Evolutionary conservation across 1,140 invertebrate species (phyloP), one percentile per base, ranked within the genome.

Genomic region (Dysdera silvatica): DNA sequence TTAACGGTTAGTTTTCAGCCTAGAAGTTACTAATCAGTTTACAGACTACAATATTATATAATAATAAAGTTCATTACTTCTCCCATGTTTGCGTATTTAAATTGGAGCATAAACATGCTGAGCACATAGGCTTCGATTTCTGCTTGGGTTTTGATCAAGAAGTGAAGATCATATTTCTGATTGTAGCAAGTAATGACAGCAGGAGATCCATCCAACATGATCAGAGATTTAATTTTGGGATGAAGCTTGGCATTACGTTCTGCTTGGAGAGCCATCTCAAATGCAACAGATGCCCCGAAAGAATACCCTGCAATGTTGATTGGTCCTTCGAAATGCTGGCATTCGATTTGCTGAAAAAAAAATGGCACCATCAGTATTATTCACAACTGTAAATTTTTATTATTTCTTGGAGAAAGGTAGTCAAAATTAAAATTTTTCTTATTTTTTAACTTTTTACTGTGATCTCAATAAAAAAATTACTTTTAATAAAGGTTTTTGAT

Each of bases 221-320:
- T 71, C 5, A 82, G 67, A 29, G 69, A 68, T 43, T 74, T 66
- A 35, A 89, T 82, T 45, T 73, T 70, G n/a, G 80, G 78, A 0
- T 82, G 79, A 28, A 77, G 75, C 70, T 87, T 82, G 10, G 28
- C 83, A 82, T 31, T 74, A 73, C 60, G 58, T 74, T 97, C 89
- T 28, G 97, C 74, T 70, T 89, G 84, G 10, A 86, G 69, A 3
- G 86, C 87, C 84, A 98, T 96, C 79, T 98, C 95, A 73, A 95
- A 91, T 4, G 89, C 92, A 12, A 98, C 84, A 60, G 86, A 84
- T 8, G 88, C 86, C 47, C 95, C 95, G 76, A 91, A 98, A 0
- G 95, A 98, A 75, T 98, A 98, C 3, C 94, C 95, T 32, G 87
- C 81, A 40, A 99, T 74, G 23, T 83, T 83, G 78, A 92, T 95